These are phyloP conservation scores for Girardia tigrina DNA, from an alignment of 2,888 invertebrate species.

Conservation along the genomic window DNA sequence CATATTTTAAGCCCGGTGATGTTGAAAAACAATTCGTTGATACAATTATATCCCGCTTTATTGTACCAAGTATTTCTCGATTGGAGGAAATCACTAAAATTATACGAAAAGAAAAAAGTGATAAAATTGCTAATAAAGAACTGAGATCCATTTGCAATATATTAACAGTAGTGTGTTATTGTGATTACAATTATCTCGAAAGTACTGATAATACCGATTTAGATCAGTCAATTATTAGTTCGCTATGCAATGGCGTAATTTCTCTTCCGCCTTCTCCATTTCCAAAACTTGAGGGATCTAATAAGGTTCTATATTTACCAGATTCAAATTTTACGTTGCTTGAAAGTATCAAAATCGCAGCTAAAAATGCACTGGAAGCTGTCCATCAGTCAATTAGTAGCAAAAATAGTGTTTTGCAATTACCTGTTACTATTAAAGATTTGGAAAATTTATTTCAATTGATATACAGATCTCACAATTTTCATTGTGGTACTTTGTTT, in stretches of 20 bases:
- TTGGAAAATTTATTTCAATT: constrained; percentile 15
- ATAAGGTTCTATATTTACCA: neutral
- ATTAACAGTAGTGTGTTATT: neutral
- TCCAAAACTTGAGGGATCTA: neutral
- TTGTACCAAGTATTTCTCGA: neutral
- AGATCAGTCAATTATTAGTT: neutral
- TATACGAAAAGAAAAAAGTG: neutral
- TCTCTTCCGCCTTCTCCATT: neutral
- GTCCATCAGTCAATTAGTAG: neutral
- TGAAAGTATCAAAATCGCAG: neutral
- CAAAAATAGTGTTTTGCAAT: neutral
- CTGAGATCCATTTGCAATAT: constrained; percentile 9
- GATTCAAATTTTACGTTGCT: neutral
- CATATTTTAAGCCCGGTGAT: neutral
- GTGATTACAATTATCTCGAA: neutral
- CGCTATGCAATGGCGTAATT: neutral
- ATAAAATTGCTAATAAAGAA: neutral
- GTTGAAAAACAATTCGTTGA: neutral
- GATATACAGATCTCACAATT: neutral
- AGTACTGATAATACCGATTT: neutral
- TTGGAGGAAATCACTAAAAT: neutral
- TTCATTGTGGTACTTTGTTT: neutral
- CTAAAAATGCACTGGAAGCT: neutral
- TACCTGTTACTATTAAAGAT: constrained; percentile 7
- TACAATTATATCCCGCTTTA: neutral